phyloP scores from a whole-genome alignment of 1,140 invertebrate species.

The Bombus terrestris region DNA sequence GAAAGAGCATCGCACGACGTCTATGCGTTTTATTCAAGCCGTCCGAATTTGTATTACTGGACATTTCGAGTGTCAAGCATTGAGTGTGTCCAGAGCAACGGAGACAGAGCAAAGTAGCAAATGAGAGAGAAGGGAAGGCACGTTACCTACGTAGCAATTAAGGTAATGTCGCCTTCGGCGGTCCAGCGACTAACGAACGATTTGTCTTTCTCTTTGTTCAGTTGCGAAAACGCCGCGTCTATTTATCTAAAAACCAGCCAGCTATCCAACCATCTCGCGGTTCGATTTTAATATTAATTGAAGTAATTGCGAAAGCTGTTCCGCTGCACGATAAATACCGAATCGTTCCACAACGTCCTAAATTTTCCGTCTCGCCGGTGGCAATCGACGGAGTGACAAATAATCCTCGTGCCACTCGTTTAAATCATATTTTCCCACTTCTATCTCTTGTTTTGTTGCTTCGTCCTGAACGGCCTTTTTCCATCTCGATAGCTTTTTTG shows the following conservation, averaged over 20 bases:
- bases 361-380: neutral
- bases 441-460: neutral
- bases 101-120: neutral
- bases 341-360: too few relatives aligned
- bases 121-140: neutral
- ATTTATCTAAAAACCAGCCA: slow-evolving; percentile 33
- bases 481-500: neutral
- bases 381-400: neutral
- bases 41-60: slow-evolving; percentile 49
- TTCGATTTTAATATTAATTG: slow-evolving; percentile 54
- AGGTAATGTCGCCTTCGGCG: slow-evolving; percentile 63
- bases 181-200: slow-evolving; percentile 12
- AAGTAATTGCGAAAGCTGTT: slow-evolving; percentile 44
- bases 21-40: slow-evolving; percentile 19
- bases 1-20: slow-evolving; percentile 14
- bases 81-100: neutral
- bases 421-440: too few relatives aligned
- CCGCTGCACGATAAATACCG: neutral
- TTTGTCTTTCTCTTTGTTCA: slow-evolving; percentile 55
- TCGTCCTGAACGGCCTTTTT: neutral
- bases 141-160: slow-evolving; percentile 56
- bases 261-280: neutral
- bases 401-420: neutral
- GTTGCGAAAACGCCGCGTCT: neutral
- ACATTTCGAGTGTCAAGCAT: slow-evolving; percentile 1